These are phyloP conservation scores for Protomyctophum bolini DNA, from an alignment of 2,113 vertebrate genomes.

Conservation along the genomic window DNA sequence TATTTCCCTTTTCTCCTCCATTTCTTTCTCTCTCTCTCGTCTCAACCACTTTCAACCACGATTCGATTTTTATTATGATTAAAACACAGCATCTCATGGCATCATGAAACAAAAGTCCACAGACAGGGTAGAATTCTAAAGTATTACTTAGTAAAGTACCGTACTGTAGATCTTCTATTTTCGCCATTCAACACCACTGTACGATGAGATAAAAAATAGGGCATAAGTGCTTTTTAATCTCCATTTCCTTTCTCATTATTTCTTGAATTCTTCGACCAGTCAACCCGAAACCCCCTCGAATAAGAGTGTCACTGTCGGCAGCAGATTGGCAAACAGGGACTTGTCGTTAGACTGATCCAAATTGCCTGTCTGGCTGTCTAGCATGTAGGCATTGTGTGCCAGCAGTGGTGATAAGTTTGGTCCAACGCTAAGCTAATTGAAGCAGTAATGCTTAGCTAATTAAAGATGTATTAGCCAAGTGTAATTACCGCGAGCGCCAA, in stretches of 20 bases:
- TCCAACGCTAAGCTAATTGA: background rate
- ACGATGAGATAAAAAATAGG: background rate
- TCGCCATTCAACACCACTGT: too few relatives aligned
- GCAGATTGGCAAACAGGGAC: background rate
- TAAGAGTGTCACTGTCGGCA: background rate
- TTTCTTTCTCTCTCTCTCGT: too few relatives aligned
- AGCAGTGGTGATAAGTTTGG: background rate
- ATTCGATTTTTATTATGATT: too few relatives aligned
- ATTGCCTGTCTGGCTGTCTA: background rate
- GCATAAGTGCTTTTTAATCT: background rate
- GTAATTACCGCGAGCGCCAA: background rate
- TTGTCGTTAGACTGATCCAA: background rate
- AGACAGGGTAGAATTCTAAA: too few relatives aligned
- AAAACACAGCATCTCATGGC: too few relatives aligned
- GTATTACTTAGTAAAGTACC: too few relatives aligned
- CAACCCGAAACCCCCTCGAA: too few relatives aligned
- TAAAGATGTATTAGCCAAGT: constrained; percentile 7
- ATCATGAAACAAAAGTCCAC: too few relatives aligned
- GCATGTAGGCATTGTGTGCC: background rate
- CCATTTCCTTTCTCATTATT: background rate
- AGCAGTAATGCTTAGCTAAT: constrained; percentile 4
- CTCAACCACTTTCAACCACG: too few relatives aligned
- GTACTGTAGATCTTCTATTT: too few relatives aligned
- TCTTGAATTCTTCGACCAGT: background rate
- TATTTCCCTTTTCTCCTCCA: too few relatives aligned